These are phyloP conservation scores for Geopemphigus sp. DNA, from an alignment of 1,140 invertebrate genomes.

Conservation along the genomic window DNA sequence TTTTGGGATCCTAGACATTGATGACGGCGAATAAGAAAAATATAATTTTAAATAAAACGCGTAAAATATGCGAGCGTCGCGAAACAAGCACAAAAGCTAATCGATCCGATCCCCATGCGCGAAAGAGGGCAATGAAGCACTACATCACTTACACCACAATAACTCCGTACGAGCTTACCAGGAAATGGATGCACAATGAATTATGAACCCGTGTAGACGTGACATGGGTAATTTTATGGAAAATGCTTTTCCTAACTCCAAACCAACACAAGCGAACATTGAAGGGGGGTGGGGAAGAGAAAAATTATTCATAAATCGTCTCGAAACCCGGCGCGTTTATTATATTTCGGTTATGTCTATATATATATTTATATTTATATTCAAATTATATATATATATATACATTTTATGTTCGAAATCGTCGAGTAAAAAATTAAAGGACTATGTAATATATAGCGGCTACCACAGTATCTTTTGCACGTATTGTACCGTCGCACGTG, in stretches of 20 bases:
- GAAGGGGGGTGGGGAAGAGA: neutral
- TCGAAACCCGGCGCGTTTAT: neutral
- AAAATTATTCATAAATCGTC: conserved; percentile 36
- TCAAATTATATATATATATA: neutral
- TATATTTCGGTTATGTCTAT: neutral
- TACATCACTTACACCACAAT: conserved; percentile 49
- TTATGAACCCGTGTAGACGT: conserved; percentile 38
- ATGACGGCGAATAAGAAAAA: too few species aligned
- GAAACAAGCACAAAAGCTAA: conserved; percentile 36
- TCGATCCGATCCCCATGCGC: neutral
- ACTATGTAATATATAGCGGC: neutral
- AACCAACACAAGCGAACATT: conserved; percentile 6
- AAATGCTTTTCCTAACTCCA: conserved; percentile 37
- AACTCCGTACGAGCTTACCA: conserved; percentile 29
- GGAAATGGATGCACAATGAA: conserved; percentile 37
- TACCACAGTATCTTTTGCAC: neutral
- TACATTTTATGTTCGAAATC: neutral
- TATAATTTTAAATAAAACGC: too few species aligned
- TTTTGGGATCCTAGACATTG: too few species aligned
- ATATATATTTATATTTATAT: neutral
- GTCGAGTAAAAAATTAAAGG: neutral
- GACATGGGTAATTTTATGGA: conserved; percentile 47
- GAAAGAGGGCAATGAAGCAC: conserved; percentile 10
- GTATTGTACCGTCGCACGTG: neutral
- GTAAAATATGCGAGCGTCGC: neutral